These are phyloP conservation scores for Papilio xuthus DNA, from an alignment of 1,140 invertebrate species.

Conservation along the genomic window DNA sequence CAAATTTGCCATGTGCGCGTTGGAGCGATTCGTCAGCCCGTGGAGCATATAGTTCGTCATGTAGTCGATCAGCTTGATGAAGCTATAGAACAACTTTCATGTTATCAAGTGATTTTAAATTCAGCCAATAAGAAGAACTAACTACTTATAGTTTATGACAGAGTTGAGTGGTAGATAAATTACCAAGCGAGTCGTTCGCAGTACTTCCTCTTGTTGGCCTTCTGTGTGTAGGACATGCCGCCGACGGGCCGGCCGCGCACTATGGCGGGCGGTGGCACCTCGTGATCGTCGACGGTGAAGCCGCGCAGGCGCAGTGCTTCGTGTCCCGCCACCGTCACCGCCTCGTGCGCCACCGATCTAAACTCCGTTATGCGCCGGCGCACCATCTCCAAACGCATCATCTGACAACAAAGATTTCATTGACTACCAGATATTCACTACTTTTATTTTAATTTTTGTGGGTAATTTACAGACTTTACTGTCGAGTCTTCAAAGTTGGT, in stretches of 20 bases:
- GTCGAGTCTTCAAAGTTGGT: no score
- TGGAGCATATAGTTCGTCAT: constrained; percentile 87
- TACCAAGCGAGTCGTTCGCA: constrained; percentile 84
- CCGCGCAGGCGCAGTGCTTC: constrained; percentile 87
- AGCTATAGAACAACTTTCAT: constrained; percentile 82
- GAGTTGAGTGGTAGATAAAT: background rate
- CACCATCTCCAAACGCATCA: constrained; percentile 81
- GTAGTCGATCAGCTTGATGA: constrained; percentile 89
- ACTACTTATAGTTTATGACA: no score
- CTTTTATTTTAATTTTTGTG: no score
- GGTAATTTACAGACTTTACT: no score
- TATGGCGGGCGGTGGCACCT: constrained; percentile 78
- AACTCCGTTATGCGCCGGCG: constrained; percentile 83
- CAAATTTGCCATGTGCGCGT: constrained; percentile 82
- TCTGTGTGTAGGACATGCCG: constrained; percentile 91
- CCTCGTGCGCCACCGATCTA: constrained; percentile 83
- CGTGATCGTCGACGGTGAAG: constrained; percentile 86
- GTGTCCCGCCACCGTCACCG: constrained; percentile 86
- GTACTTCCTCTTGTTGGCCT: constrained; percentile 89
- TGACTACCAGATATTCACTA: no score
- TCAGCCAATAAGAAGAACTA: no score
- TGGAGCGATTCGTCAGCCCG: constrained; percentile 85
- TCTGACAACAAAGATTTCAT: constrained; percentile 54
- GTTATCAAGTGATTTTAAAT: background rate
- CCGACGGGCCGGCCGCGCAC: constrained; percentile 79